Evolutionary conservation across 2,113 vertebrate species (phyloP).

Genomic region (Telmatochromis sp.): DNA sequence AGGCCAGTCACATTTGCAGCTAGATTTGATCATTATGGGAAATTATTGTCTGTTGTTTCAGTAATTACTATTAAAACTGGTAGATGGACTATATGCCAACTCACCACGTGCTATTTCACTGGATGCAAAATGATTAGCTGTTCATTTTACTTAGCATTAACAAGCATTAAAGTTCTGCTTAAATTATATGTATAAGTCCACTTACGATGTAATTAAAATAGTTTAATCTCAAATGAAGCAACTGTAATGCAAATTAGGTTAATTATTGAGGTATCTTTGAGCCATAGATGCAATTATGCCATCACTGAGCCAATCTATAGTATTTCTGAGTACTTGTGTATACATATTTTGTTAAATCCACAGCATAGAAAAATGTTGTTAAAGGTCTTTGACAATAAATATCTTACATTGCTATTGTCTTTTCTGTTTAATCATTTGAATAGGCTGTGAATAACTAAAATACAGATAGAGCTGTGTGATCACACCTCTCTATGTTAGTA

Average conservation of each 20-base stretch:
- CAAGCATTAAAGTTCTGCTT: not conserved
- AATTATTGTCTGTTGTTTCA: not conserved
- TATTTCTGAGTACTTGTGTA: not conserved
- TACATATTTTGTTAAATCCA: not conserved
- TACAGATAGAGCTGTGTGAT: not conserved
- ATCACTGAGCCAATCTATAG: not conserved
- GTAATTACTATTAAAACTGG: not conserved
- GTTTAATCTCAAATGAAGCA: not conserved
- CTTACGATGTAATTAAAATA: rapidly evolving
- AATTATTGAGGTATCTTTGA: not conserved
- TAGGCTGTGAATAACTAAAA: not conserved
- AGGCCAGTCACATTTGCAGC: not conserved
- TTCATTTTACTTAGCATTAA: not conserved
- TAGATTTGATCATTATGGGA: not conserved
- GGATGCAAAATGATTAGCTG: not conserved
- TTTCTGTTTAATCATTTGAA: not conserved
- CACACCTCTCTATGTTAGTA: not conserved
- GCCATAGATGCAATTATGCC: not conserved
- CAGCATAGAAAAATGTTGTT: not conserved
- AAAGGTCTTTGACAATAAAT: not conserved
- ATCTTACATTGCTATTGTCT: not conserved
- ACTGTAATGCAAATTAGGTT: not conserved
- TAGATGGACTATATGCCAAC: not conserved
- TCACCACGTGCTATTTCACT: not conserved
- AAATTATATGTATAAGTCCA: not conserved